Conservation (phyloP, 2,888 invertebrate species). For the Habroteleia sp. region DNA sequence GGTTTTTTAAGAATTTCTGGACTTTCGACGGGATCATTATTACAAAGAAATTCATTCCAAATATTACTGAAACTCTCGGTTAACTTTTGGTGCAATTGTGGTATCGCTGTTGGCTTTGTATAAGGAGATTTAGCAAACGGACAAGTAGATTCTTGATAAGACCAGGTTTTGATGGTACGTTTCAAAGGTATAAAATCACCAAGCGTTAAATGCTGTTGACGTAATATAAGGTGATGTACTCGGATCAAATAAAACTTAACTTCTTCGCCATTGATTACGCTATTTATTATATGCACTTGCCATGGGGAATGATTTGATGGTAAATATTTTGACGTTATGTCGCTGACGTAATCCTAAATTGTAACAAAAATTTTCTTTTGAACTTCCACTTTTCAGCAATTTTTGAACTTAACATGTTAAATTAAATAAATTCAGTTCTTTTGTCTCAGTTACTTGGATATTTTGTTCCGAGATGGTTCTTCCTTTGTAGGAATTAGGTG, state of each 20-base stretch:
- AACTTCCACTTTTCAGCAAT: too few species aligned
- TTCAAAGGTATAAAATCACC: constrained; percentile 88
- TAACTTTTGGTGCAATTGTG: constrained; percentile 86
- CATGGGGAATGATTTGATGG: constrained; percentile 88
- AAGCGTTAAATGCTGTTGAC: constrained; percentile 87
- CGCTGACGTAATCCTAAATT: constrained; percentile 88
- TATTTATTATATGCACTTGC: constrained; percentile 88
- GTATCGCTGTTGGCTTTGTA: constrained; percentile 82
- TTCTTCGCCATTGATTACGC: constrained; percentile 79
- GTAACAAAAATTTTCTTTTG: constrained; percentile 7
- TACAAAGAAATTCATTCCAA: constrained; percentile 91
- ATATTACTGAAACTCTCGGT: constrained; percentile 86
- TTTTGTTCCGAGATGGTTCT: constrained; percentile 87
- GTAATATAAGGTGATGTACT: constrained; percentile 88
- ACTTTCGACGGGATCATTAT: constrained; percentile 89
- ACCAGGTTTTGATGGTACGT: constrained; percentile 77
- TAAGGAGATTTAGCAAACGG: constrained; percentile 75
- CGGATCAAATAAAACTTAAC: constrained; percentile 85
- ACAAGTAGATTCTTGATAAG: constrained; percentile 78
- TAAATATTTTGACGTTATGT: constrained; percentile 89
- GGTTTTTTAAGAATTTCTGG: constrained; percentile 85
- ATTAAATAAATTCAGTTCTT: too few species aligned
- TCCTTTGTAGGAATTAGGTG: constrained; percentile 86
- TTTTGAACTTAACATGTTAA: too few species aligned
- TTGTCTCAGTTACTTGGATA: constrained; percentile 84